These are phyloP conservation scores for Cephonodes hylas DNA, from an alignment of 2,888 invertebrate genomes.

Conservation along the genomic window DNA sequence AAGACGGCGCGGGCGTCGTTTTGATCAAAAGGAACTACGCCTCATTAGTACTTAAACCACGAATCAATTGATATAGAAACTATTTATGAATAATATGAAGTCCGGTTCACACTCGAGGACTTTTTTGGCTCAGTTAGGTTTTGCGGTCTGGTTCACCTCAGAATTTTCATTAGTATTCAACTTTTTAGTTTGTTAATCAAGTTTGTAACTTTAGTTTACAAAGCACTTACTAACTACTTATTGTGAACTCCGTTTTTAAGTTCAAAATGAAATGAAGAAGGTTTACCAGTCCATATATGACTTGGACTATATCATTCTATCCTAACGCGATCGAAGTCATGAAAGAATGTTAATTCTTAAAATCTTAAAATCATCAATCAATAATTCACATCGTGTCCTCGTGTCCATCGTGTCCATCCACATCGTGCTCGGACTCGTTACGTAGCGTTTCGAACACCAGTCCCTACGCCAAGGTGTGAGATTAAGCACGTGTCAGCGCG, in stretches of 20 bases:
- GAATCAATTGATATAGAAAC: constrained; percentile 51
- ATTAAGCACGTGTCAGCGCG: constrained; percentile 39
- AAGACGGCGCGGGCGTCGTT: constrained; percentile 46
- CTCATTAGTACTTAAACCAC: constrained; percentile 56
- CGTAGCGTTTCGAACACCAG: not conserved
- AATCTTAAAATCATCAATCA: too few relatives aligned
- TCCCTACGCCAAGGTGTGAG: constrained; percentile 15
- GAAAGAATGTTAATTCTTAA: too few relatives aligned
- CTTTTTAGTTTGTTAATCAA: not conserved
- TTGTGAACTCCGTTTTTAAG: too few relatives aligned
- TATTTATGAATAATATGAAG: constrained; percentile 28
- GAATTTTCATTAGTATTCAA: too few relatives aligned
- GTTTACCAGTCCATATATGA: too few relatives aligned
- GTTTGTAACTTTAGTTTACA: not conserved
- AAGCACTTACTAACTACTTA: too few relatives aligned
- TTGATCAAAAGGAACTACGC: constrained; percentile 47
- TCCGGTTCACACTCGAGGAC: constrained; percentile 5
- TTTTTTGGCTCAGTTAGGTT: not conserved
- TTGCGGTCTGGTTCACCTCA: not conserved
- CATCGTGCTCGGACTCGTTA: constrained; percentile 10
- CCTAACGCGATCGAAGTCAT: too few relatives aligned
- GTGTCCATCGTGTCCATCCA: too few relatives aligned
- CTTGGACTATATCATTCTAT: too few relatives aligned
- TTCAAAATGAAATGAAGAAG: too few relatives aligned
- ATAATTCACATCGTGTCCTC: too few relatives aligned